Conservation (phyloP, 2,888 invertebrate genomes). For the Eremobia ochroleuca region DNA sequence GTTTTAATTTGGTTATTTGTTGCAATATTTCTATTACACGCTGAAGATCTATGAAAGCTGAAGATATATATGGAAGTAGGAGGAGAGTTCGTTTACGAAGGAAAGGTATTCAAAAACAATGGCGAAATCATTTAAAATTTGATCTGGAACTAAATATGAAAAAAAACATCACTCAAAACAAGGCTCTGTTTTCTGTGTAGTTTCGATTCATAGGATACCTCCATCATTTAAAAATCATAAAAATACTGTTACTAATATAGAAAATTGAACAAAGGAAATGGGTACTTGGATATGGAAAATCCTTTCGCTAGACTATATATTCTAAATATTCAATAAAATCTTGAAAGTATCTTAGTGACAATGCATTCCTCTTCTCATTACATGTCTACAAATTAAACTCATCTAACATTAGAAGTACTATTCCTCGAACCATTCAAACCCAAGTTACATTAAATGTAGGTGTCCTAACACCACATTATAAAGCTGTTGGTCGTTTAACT, state of each 20-base stretch:
- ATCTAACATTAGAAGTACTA: neutral
- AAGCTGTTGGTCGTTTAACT: conserved; percentile 46
- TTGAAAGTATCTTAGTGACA: neutral
- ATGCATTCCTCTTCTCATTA: neutral
- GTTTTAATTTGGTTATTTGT: conserved; percentile 10
- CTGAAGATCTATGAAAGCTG: too few relatives aligned
- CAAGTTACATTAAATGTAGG: conserved; percentile 15
- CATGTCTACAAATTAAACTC: neutral
- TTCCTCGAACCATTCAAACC: conserved; percentile 27
- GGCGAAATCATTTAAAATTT: neutral
- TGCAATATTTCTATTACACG: neutral
- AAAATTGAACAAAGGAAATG: neutral
- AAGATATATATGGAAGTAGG: too few relatives aligned
- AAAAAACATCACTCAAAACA: neutral
- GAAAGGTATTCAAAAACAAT: neutral
- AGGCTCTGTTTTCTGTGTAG: neutral
- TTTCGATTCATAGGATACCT: neutral
- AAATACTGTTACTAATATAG: neutral
- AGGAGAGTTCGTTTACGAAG: neutral
- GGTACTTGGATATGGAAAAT: neutral
- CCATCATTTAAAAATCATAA: neutral
- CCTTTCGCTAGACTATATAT: neutral
- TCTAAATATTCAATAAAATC: neutral
- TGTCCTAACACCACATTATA: conserved; percentile 43
- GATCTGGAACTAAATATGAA: neutral